phyloP scores from a whole-genome alignment of 37 sponge, comb jelly and placozoan genomes.

The Halichondria panicea region DNA sequence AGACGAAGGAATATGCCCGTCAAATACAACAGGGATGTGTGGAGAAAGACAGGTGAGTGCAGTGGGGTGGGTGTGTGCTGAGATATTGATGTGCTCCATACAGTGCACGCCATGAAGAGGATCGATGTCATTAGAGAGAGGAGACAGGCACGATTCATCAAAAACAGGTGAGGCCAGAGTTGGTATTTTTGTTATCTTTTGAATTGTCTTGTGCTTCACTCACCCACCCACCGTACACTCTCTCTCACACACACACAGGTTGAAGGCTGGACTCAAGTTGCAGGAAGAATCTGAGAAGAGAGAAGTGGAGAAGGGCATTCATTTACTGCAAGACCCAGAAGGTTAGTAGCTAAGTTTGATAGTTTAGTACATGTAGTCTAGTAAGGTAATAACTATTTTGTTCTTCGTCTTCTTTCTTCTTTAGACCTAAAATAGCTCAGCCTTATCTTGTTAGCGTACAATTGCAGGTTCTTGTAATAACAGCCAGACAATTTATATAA shows the following conservation, averaged over 20 bases:
- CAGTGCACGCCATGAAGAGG: slow-evolving; percentile 80
- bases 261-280: slow-evolving; percentile 91
- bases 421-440: too few species aligned
- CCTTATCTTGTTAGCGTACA: too few species aligned
- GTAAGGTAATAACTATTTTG: background rate
- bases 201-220: background rate
- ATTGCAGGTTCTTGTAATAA: too few species aligned
- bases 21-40: slow-evolving; percentile 89
- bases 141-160: slow-evolving; percentile 91
- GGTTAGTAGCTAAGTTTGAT: slow-evolving; percentile 19
- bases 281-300: slow-evolving; percentile 81
- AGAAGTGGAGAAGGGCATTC: slow-evolving; percentile 88
- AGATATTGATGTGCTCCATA: background rate
- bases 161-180: slow-evolving; percentile 68
- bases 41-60: slow-evolving; percentile 79
- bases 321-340: slow-evolving; percentile 82
- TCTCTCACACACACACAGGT: slow-evolving; percentile 22
- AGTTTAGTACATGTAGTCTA: too few species aligned
- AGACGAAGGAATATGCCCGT: slow-evolving; percentile 86
- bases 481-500: too few species aligned
- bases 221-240: background rate
- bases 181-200: background rate
- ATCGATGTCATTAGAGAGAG: slow-evolving; percentile 81
- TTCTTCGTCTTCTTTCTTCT: background rate
- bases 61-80: background rate